phyloP scores from a whole-genome alignment of 2,113 vertebrate species.

The Lipotes vexillifer region DNA sequence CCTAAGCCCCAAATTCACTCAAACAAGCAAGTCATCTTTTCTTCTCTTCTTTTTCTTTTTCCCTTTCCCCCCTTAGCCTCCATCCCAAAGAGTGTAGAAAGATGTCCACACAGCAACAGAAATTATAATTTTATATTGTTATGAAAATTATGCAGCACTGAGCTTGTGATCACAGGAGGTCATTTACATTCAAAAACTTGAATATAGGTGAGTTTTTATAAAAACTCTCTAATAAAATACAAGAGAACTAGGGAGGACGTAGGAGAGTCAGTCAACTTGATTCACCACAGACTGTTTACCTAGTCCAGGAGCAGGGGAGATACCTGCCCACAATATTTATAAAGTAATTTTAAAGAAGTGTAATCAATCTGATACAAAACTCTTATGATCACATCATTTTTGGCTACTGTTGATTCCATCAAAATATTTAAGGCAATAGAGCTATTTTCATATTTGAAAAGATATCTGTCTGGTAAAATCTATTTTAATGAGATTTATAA shows the following conservation, averaged over 20 bases:
- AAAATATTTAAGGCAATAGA: neutral
- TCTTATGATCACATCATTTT: neutral
- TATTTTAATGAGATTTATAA: conserved; percentile 21
- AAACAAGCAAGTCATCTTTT: neutral
- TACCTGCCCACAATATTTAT: neutral
- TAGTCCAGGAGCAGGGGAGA: neutral
- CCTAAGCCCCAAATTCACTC: neutral
- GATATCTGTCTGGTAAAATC: neutral
- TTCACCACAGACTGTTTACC: neutral
- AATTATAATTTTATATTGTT: neutral
- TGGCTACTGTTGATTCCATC: neutral
- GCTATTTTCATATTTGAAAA: conserved; percentile 3
- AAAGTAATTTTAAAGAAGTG: neutral
- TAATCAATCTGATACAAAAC: neutral
- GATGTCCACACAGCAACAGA: neutral
- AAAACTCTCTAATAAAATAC: neutral
- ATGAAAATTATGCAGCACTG: neutral
- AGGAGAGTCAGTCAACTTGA: neutral
- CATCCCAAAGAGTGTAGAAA: neutral
- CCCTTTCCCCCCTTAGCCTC: rapidly evolving
- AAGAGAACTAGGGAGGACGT: neutral
- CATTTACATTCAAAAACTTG: neutral
- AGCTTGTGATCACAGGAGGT: neutral
- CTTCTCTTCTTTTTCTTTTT: neutral
- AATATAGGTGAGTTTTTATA: neutral